Evolutionary conservation across 2,888 invertebrate species (phyloP).

Genomic region (Luperina nickerlii): DNA sequence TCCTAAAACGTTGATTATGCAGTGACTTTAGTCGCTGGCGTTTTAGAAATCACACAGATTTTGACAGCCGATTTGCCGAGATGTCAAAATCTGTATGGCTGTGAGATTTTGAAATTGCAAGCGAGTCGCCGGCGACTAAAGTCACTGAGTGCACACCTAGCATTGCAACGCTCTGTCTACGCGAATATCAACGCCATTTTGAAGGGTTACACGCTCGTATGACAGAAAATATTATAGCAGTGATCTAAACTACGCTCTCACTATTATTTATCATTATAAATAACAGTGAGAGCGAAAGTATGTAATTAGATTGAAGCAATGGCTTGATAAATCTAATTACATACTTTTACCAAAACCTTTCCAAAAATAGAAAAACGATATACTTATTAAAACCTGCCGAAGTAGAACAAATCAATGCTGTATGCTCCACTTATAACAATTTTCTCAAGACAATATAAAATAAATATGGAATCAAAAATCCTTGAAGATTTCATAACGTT

Average conservation of each 20-base stretch:
- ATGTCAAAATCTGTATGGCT: background rate
- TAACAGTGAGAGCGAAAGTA: too few relatives aligned
- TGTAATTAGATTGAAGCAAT: too few relatives aligned
- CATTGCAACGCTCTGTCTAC: background rate
- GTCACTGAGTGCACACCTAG: background rate
- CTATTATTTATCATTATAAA: background rate
- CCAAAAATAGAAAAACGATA: background rate
- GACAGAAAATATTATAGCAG: background rate
- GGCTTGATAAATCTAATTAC: background rate
- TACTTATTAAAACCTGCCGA: background rate
- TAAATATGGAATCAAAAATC: slow-evolving; percentile 20
- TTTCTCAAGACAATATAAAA: slow-evolving; percentile 4
- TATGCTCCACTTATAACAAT: background rate
- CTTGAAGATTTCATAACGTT: slow-evolving; percentile 32
- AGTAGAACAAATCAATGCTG: background rate
- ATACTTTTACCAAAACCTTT: background rate
- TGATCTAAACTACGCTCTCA: background rate
- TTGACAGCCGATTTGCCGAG: background rate
- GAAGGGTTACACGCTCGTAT: background rate
- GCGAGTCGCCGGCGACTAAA: background rate
- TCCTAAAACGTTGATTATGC: too few relatives aligned
- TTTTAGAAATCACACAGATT: background rate
- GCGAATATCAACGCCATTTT: background rate
- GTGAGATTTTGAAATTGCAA: background rate
- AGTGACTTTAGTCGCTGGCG: background rate